phyloP scores from a whole-genome alignment of 2,888 invertebrate species.

The Gari tellinella region DNA sequence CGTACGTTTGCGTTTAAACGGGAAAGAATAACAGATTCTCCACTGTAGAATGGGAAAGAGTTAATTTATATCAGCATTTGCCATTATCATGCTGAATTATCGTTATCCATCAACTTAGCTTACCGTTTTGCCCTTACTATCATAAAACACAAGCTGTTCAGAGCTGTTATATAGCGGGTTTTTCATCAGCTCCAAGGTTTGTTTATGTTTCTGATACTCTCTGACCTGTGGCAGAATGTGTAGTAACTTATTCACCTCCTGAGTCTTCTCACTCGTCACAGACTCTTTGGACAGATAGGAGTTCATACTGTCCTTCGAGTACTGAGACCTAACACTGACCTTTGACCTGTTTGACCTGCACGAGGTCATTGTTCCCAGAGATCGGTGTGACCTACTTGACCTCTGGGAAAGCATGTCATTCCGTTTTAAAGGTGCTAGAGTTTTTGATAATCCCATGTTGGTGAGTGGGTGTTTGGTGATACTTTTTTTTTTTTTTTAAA shows the following conservation, averaged over 20 bases:
- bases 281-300: neutral
- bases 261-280: slow-evolving; percentile 11
- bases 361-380: neutral
- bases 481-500: too few relatives aligned
- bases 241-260: slow-evolving; percentile 21
- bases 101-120: too few relatives aligned
- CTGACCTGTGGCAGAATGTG: slow-evolving; percentile 38
- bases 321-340: slow-evolving; percentile 10
- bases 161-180: slow-evolving; percentile 30
- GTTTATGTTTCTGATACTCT: slow-evolving; percentile 30
- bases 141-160: slow-evolving; percentile 38
- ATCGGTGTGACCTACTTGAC: neutral
- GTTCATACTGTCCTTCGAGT: slow-evolving; percentile 2
- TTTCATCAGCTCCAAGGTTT: neutral
- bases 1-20: too few relatives aligned
- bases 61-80: too few relatives aligned
- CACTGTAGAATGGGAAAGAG: too few relatives aligned
- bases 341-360: slow-evolving; percentile 17
- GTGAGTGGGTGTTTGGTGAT: too few relatives aligned
- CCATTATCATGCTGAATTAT: too few relatives aligned
- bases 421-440: too few relatives aligned
- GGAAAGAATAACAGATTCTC: too few relatives aligned
- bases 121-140: slow-evolving; percentile 28
- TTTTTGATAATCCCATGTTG: too few relatives aligned
- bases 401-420: neutral